Base-by-base conservation (phyloP, 2,888 invertebrate genomes). In the Hoplodrina blanda region DNA sequence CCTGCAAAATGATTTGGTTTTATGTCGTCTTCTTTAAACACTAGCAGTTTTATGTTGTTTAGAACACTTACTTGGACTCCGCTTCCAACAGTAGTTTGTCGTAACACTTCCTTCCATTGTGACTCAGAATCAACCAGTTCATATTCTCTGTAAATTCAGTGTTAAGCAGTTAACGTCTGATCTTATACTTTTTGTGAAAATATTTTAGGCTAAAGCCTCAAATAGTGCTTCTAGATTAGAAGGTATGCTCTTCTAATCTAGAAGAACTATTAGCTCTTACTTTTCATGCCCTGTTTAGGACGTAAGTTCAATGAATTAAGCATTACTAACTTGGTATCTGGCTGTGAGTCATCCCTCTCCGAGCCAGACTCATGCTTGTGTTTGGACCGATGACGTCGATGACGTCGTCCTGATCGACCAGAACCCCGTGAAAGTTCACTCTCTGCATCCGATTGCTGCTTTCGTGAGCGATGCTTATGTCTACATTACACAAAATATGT, bases 21-120 rank as follows among this genome's bases (percentile, higher is more conserved):
- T 44, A 49, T 49, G 37, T 73, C 50, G 62, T 57, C 60, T 19
- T 33, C 11, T 20, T 8, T 44, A 8, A 56, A 71, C 53, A 52
- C 37, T 53, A 1, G 30, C 53, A 25, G 33, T 41, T 30, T 52
- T 33, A 55, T 25, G 52, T 56, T 59, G 59, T 69, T 61, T 46
- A 65, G 61, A 66, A 76, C 44, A 79, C 90, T 87, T 85, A 96
- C 95, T 90, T 96, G 96, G 80, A 96, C 96, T 55, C 94, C 94
- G 72, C 93, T 94, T 62, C 94, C 94, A 62, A 91, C 94, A 76
- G 96, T 96, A 54, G 97, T 97, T 85, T 98, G 97, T 86, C 97
- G 97, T 91, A 98, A 97, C 56, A 98, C 98, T 94, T 98, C 98
- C 84, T 97, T 97, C 98, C 98, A 99, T 91, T 98, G 98, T 64